Base-by-base conservation (phyloP, 2,888 invertebrate genomes). In the Platycheirus rosarum region DNA sequence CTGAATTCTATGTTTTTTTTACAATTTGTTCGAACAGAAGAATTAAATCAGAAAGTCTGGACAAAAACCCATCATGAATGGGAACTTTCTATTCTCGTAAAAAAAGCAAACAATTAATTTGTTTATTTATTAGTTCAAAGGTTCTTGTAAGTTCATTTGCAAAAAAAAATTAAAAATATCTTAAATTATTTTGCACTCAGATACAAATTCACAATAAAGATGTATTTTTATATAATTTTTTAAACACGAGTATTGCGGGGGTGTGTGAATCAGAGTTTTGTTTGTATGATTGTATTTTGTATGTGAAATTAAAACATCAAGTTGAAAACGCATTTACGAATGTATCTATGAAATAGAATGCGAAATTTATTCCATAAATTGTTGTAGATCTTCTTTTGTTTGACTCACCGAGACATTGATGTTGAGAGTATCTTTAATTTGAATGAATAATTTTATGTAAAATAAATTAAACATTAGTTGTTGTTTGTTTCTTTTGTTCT, bases 21-120 rank as follows among this genome's bases (percentile, higher is more conserved):
- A 4, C 6, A 4, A 4, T 23, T 23, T 23, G 2, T 23, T 23
- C 20, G 8, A 35, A 13, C 32, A 55, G 1, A 37, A 55, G 7
- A 55, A 29, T 14, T 18, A 20, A 55, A 37, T 55, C 53, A 40
- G 55, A 55, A 55, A 55, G 55, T 40, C 55, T 13, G 23, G 57
- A 1, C 40, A 40, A 13, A 14, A 40, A 16, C 14, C 37, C 37
- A 55, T 26, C 13, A 40, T 11, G 14, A 48, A n/a, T 13, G n/a
- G 8, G 13, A 23, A 40, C 57, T 57, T 57, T 57, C 57, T 57
- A 53, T 35, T 57, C 57, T 57, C 14, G 14, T 55, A 7, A 40
- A 40, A 57, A 40, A 23, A 26, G 55, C 37, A 55, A 55, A 55
- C 14, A 13, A 40, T 55, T 55, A 57, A 40, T 20, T 53, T 53